Percentiles rank a stretch among this genome's conserved stretches.
Evolutionary conservation across 2,888 invertebrate species (phyloP).

Genomic region (Conomelus anceps): DNA sequence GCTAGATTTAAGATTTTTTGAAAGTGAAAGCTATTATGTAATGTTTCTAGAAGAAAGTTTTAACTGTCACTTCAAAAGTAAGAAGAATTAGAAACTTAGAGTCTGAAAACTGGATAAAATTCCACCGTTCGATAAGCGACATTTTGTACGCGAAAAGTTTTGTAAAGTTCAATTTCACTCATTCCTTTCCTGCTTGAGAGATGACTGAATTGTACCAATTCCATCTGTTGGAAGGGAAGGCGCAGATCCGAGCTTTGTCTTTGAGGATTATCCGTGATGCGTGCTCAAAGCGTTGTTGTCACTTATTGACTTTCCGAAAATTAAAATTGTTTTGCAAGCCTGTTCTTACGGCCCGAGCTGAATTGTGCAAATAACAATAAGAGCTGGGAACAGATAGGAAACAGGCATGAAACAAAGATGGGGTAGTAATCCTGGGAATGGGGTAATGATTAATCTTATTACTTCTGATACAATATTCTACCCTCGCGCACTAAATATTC

Average conservation of each 20-base stretch:
- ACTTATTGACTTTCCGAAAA: slow-evolving; percentile 10
- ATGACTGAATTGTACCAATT: background rate
- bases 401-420: background rate
- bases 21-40: too few relatives aligned
- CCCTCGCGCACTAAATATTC: too few relatives aligned
- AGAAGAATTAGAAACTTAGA: background rate
- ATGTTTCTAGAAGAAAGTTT: background rate
- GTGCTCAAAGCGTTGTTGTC: background rate
- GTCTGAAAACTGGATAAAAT: background rate
- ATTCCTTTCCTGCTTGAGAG: background rate
- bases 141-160: background rate
- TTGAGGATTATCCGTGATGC: slow-evolving; percentile 5
- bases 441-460: background rate
- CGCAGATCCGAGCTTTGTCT: background rate
- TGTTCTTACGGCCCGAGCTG: background rate
- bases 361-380: background rate
- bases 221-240: background rate
- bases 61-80: background rate
- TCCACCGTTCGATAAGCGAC: background rate
- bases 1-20: too few relatives aligned
- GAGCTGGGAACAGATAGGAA: background rate
- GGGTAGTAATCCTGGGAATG: background rate
- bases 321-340: slow-evolving; percentile 12
- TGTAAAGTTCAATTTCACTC: background rate
- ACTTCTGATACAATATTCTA: too few relatives aligned